A percentile compares a stretch with the other conserved stretches of the same genome.
Conservation (phyloP, 2,797 vertebrate species). For the Spinibarbus caldwelli region DNA sequence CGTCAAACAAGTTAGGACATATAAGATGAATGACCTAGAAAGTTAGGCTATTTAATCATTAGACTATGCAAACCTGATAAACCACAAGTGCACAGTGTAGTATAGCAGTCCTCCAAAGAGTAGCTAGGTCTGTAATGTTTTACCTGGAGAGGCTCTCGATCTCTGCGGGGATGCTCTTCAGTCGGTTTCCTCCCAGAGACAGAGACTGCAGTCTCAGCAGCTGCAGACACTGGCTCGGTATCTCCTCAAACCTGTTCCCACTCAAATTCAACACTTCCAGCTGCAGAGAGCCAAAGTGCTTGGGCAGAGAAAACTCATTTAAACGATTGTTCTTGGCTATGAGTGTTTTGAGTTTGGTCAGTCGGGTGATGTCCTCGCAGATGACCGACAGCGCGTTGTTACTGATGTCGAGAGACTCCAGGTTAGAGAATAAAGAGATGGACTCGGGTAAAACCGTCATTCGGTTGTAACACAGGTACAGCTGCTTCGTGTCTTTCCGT, state of each 20-base stretch:
- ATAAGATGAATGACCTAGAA: not conserved
- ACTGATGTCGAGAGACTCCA: conserved; percentile 92
- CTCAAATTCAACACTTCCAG: conserved; percentile 94
- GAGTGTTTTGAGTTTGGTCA: conserved; percentile 84
- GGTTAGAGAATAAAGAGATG: conserved; percentile 81
- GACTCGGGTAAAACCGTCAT: conserved; percentile 78
- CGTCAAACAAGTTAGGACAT: not conserved
- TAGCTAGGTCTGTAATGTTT: too few relatives aligned
- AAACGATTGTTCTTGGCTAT: conserved; percentile 96
- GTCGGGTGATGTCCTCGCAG: conserved; percentile 81
- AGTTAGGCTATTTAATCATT: not conserved
- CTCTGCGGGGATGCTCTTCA: conserved; percentile 89
- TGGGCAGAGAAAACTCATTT: conserved; percentile 88
- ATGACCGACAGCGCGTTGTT: conserved; percentile 84
- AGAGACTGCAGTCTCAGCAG: conserved; percentile 89
- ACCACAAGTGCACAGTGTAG: too few relatives aligned
- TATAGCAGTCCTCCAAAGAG: not conserved
- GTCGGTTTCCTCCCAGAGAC: conserved; percentile 92
- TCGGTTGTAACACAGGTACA: conserved; percentile 85
- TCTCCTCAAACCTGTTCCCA: conserved; percentile 91
- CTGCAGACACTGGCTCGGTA: conserved; percentile 85
- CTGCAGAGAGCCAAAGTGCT: conserved; percentile 83
- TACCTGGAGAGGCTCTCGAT: conserved; percentile 91
- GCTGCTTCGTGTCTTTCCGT: conserved; percentile 76
- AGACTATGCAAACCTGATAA: not conserved